Evolutionary conservation across 2,888 invertebrate genomes (phyloP).

Genomic region (Drosophila algonquin): DNA sequence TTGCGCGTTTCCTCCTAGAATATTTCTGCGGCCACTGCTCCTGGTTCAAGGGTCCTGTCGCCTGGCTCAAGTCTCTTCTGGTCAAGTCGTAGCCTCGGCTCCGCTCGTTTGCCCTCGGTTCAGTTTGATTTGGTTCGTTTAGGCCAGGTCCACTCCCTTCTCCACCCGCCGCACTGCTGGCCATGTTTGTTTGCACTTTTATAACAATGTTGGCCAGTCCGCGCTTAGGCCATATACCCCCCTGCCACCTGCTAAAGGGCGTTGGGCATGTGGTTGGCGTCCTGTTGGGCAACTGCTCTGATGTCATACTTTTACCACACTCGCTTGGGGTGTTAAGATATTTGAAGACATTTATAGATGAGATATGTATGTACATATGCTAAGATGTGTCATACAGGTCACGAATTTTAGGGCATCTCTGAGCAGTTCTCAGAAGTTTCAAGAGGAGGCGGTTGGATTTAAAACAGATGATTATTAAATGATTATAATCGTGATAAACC

Average conservation of each 20-base stretch:
- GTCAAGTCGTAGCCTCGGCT: slow-evolving; percentile 56
- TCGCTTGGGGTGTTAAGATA: not conserved
- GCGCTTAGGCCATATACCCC: slow-evolving; percentile 18
- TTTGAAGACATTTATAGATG: not conserved
- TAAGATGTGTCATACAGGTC: too few species aligned
- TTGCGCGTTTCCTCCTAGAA: slow-evolving; percentile 45
- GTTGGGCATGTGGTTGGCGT: slow-evolving; percentile 11
- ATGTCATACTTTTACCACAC: slow-evolving; percentile 66
- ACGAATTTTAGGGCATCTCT: too few species aligned
- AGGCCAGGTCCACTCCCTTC: slow-evolving; percentile 2
- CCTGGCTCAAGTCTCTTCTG: slow-evolving; percentile 25
- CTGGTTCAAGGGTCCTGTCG: slow-evolving; percentile 22
- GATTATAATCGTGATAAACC: too few species aligned
- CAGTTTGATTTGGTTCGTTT: slow-evolving; percentile 20
- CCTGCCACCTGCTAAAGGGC: not conserved
- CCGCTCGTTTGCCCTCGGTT: slow-evolving; percentile 12
- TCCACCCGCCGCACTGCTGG: slow-evolving; percentile 16
- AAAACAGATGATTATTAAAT: too few species aligned
- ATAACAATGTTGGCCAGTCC: slow-evolving; percentile 73
- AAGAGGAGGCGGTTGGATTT: too few species aligned
- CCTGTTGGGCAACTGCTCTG: slow-evolving; percentile 35
- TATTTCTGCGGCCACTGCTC: slow-evolving; percentile 46
- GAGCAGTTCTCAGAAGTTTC: too few species aligned
- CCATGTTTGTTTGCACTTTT: slow-evolving; percentile 79
- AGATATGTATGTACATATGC: not conserved